Evolutionary conservation across 2,888 invertebrate species (phyloP), one percentile per base, ranked within the genome.

Genomic region (Odontocolon sp.): DNA sequence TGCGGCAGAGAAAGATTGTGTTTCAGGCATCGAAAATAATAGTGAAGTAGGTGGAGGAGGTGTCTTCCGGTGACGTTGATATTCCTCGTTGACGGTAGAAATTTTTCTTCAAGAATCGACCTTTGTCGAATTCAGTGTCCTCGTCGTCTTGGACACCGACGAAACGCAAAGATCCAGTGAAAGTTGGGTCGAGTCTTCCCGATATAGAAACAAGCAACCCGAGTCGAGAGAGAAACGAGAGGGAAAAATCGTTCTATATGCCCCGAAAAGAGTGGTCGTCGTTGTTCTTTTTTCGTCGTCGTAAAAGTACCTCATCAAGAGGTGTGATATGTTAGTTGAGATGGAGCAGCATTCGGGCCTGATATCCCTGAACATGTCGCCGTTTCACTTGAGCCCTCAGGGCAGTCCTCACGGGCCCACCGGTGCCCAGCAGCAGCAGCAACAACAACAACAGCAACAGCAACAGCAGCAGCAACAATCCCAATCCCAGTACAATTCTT

Each of bases 351-450:
- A 94, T 91, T 92, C 94, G 93, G 94, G 95, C 93, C 93, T 96
- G 92, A 95, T 96, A 93, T 96, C 96, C 91, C 94, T 96, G 89
- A 96, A 95, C 92, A 96, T 96, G 95, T 95, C 96, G 92, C 95
- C 96, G 85, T 96, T 96, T 91, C 95, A 95, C 89, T 92, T 95
- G 91, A 95, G 94, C 88, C 95, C 95, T 82, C 94, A 94, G 84
- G 93, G 94, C 85, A 95, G 95, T 87, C 94, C 93, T 70, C 91
- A 87, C 91, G 81, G 91, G 88, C 84, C 89, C 88, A 84, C 89
- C 79, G 82, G 91, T 87, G 86, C 89, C 87, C 85, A 90, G 82
- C 86, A 87, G 80, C 84, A 84, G 31, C 77, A 83, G 79, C 80
- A 77, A 61, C 81, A 79, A 16, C 92, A 92, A 92, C 90, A 89